These are phyloP conservation scores for Synanthedon vespiformis DNA, from an alignment of 2,888 invertebrate species.

Conservation along the genomic window DNA sequence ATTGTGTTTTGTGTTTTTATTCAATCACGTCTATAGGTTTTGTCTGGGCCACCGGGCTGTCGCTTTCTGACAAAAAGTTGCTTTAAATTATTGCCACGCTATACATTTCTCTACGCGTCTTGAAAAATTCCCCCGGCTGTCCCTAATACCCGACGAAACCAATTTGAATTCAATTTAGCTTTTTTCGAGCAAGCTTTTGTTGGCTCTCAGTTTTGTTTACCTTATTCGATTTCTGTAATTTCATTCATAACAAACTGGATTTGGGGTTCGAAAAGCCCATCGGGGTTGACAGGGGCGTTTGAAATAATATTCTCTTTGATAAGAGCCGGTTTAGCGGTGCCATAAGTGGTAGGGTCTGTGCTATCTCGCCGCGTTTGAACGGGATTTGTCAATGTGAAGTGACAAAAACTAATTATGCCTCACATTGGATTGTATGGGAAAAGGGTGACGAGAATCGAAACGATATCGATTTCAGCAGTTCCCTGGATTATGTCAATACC, in stretches of 20 bases:
- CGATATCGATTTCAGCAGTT: constrained; percentile 22
- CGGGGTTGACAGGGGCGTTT: constrained; percentile 68
- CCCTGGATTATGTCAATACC: constrained; percentile 1
- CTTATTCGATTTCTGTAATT: constrained; percentile 72
- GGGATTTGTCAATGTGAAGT: constrained; percentile 67
- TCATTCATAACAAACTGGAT: constrained; percentile 72
- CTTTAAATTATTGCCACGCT: constrained; percentile 56
- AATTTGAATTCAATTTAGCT: constrained; percentile 71
- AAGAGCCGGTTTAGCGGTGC: constrained; percentile 52
- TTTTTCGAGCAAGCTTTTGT: constrained; percentile 69
- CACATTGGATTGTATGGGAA: constrained; percentile 49
- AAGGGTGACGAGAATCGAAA: constrained; percentile 30
- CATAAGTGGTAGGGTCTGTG: constrained; percentile 52
- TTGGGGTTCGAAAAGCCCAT: constrained; percentile 65
- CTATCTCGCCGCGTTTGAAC: constrained; percentile 40
- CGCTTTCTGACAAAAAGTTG: constrained; percentile 55
- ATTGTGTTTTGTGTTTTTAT: constrained; percentile 37
- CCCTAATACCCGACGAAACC: constrained; percentile 68
- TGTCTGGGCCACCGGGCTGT: constrained; percentile 38
- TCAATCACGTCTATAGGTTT: constrained; percentile 40
- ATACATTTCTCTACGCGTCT: constrained; percentile 45
- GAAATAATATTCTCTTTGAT: constrained; percentile 71
- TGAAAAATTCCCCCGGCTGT: constrained; percentile 60
- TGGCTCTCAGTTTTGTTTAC: constrained; percentile 69
- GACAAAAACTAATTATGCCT: constrained; percentile 68